Percentiles rank a stretch among this genome's conserved stretches.
Conservation (phyloP, 2,797 vertebrate species). For the Sebastes flavidus region DNA sequence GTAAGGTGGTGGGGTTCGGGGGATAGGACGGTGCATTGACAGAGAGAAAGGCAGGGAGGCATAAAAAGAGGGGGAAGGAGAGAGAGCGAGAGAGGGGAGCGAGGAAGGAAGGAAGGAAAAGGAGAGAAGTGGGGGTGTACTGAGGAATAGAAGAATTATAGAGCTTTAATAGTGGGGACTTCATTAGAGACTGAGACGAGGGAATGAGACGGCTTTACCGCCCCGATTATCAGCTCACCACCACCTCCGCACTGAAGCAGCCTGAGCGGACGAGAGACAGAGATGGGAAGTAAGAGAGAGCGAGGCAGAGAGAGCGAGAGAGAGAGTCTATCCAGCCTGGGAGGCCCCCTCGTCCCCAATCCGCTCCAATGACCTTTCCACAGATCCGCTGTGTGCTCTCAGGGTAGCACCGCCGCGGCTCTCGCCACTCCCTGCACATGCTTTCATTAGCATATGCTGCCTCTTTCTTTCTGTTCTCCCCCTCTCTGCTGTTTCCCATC, state of each 20-base stretch:
- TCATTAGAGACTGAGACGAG: constrained; percentile 78
- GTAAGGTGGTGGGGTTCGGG: constrained; percentile 15
- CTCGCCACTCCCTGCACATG: constrained; percentile 51
- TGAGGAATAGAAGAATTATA: constrained; percentile 72
- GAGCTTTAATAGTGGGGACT: constrained; percentile 76
- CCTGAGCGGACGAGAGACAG: constrained; percentile 5
- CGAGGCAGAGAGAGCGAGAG: constrained; percentile 5
- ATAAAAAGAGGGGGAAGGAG: neutral
- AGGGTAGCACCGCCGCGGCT: constrained; percentile 37
- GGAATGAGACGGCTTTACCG: constrained; percentile 75
- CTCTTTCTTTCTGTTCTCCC: constrained; percentile 14
- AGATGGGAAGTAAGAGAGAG: constrained; percentile 9
- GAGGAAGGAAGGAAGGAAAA: neutral
- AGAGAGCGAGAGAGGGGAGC: neutral
- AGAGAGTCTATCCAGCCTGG: constrained; percentile 55
- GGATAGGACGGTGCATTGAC: constrained; percentile 38
- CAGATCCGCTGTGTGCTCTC: constrained; percentile 65
- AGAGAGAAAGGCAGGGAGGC: constrained; percentile 14
- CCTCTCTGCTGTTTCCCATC: neutral
- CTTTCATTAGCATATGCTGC: constrained; percentile 73
- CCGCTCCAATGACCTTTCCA: constrained; percentile 76
- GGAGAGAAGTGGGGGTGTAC: neutral
- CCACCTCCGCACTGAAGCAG: constrained; percentile 55
- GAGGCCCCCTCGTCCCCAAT: constrained; percentile 67
- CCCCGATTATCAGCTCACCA: constrained; percentile 73